Conservation (phyloP, 2,888 invertebrate species). For the Petrolisthes cinctipes region DNA sequence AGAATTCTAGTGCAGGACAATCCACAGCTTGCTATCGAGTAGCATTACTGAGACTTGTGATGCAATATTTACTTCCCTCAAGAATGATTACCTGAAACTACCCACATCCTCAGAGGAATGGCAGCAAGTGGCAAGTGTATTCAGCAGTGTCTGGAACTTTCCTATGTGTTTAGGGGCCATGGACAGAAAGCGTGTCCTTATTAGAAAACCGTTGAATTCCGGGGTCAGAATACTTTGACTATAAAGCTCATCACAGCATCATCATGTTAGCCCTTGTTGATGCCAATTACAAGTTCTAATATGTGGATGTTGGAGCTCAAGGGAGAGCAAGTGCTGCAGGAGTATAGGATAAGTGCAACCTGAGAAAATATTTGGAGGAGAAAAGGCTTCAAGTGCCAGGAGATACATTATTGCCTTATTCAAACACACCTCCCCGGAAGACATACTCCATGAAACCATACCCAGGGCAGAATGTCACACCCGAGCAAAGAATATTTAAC, state of each 20-base stretch:
- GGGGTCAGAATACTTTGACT: conserved; percentile 17
- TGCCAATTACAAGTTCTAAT: conserved; percentile 24
- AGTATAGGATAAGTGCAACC: neutral
- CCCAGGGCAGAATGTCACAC: too few species aligned
- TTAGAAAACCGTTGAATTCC: neutral
- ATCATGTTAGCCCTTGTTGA: conserved; percentile 13
- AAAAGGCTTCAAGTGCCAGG: neutral
- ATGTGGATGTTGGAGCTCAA: neutral
- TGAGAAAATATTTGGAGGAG: too few species aligned
- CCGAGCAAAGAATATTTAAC: too few species aligned
- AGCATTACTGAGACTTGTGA: conserved; percentile 16
- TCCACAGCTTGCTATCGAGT: conserved; percentile 1
- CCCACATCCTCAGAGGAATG: conserved; percentile 13
- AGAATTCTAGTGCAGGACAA: conserved; percentile 19
- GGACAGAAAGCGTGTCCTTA: neutral
- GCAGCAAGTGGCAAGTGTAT: conserved; percentile 14
- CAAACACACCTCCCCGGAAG: too few species aligned
- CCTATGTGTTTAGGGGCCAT: neutral
- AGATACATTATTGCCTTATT: too few species aligned
- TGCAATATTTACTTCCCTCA: conserved; percentile 10
- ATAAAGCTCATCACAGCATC: conserved; percentile 25
- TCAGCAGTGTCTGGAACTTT: conserved; percentile 14
- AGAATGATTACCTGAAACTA: conserved; percentile 2
- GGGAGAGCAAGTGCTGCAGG: conserved; percentile 6
- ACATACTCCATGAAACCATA: too few species aligned